Percentiles rank a stretch among this genome's conserved stretches.
These are phyloP conservation scores for Pangasianodon hypophthalmus DNA, from an alignment of 2,113 vertebrate genomes.

Conservation along the genomic window DNA sequence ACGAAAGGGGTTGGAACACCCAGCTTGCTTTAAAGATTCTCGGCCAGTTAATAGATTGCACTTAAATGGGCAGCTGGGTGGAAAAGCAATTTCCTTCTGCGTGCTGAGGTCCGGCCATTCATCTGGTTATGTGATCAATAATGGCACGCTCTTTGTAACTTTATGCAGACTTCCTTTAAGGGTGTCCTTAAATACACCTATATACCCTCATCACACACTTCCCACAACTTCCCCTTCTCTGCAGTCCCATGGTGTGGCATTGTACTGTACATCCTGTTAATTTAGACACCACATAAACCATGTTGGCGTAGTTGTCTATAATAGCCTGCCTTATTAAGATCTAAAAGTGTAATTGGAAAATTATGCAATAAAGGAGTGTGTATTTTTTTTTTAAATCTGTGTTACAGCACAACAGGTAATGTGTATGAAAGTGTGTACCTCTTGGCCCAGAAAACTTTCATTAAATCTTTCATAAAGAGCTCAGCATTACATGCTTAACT, in stretches of 20 bases:
- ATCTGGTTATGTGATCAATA: background rate
- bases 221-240: background rate
- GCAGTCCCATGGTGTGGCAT: background rate
- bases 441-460: background rate
- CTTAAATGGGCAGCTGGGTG: background rate
- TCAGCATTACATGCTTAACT: background rate
- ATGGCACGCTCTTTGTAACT: background rate
- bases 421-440: background rate
- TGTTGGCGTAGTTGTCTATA: background rate
- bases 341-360: background rate
- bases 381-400: background rate
- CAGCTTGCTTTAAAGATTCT: background rate
- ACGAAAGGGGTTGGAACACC: background rate
- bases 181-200: background rate
- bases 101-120: background rate
- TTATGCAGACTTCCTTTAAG: background rate
- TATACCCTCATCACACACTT: background rate
- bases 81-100: constrained; percentile 21
- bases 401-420: background rate
- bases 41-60: background rate
- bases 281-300: background rate
- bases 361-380: background rate
- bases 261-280: background rate
- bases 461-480: background rate
- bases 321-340: background rate